Base-by-base conservation (phyloP, 2,113 vertebrate genomes). In the Mustelus asterias region DNA sequence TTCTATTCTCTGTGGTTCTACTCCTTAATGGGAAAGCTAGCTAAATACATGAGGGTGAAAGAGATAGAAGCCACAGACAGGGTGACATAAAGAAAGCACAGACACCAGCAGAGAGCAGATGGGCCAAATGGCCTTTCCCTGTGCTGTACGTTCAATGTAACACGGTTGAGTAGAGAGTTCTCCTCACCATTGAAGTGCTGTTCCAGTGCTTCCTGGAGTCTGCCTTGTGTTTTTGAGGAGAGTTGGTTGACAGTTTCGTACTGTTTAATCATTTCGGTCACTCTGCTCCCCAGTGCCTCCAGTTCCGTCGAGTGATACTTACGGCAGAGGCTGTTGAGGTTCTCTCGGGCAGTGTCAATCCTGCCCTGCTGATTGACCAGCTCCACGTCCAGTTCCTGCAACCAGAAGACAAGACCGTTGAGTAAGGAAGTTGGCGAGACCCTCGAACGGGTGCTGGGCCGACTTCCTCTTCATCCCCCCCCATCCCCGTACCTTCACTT, bases 141-240 rank as follows among this genome's bases (percentile, higher is more conserved):
- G 58, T 18, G 76, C 76, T 18, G 8, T 5, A 80, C 4, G 16
- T 80, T 80, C 88, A 1, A 5, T 20, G 33, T n/a, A 90, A 90
- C 41, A 41, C n/a, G 63, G 14, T 65, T 7, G 63, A 8, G 16
- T 93, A 8, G 33, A 24, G 89, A 65, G 26, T 95, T 48, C 44
- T 44, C 20, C 94, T 98, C 97, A 99, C 99, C 96, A 60, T 97
- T 97, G 96, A 99, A 98, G 96, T 97, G 97, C 94, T 98, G 98
- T 97, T 99, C 98, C 96, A 99, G 97, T 60, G 97, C 97, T 0
- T 99, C 98, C 96, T 99, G 98, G 94, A 99, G 97, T 96, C 96
- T 97, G 96, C 97, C 97, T 93, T 98, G 98, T 63, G 98, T 98
- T 96, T 97, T 98, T 96, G 97, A 97, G 96, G 98, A 98, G 80